Conservation (phyloP, 1,140 invertebrate species). For the Acyrthosiphon pisum region DNA sequence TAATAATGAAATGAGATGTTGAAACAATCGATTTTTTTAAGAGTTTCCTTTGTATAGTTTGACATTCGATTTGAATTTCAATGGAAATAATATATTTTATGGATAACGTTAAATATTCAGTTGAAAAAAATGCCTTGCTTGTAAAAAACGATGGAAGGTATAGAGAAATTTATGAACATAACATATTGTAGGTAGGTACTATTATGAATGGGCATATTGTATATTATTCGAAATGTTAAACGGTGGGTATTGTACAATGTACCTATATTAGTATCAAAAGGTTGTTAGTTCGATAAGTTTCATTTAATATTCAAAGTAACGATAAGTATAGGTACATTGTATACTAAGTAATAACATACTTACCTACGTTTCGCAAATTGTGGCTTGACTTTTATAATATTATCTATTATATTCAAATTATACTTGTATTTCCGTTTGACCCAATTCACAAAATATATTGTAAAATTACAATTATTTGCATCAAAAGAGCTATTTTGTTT, state of each 20-base stretch:
- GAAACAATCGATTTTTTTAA: background rate
- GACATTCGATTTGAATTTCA: slow-evolving; percentile 7
- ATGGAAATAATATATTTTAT: background rate
- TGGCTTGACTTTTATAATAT: background rate
- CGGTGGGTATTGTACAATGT: background rate
- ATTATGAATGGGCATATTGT: background rate
- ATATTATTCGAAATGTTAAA: background rate
- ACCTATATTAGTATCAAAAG: background rate
- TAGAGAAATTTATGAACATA: background rate
- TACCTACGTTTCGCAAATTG: background rate
- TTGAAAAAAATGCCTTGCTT: background rate
- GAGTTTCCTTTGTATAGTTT: background rate
- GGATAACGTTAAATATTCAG: background rate
- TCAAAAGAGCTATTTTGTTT: background rate
- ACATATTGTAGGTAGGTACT: too few species aligned
- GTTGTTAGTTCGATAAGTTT: background rate
- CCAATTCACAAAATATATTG: background rate
- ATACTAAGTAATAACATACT: too few species aligned
- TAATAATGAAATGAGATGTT: background rate
- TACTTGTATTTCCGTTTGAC: background rate
- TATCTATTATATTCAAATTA: background rate
- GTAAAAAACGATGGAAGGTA: background rate
- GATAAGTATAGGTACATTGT: background rate
- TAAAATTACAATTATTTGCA: background rate
- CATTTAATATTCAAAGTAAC: background rate